Conservation (phyloP, 2,797 vertebrate species). For the Sebastes trivittatus region DNA sequence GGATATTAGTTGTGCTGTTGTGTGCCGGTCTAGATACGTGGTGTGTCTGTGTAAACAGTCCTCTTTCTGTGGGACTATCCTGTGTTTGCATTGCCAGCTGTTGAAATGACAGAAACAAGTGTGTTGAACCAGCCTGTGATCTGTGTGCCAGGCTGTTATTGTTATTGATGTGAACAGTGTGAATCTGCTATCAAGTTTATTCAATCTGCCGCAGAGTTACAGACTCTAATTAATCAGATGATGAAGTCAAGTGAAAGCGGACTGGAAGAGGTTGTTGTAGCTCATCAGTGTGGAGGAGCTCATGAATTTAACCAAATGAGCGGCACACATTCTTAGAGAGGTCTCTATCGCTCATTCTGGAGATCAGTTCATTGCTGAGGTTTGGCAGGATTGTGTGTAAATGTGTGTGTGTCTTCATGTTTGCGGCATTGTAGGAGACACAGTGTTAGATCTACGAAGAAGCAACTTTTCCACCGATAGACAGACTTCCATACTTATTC, state of each 20-base stretch:
- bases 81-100: constrained; percentile 62
- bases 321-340: not conserved
- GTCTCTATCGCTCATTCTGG: not conserved
- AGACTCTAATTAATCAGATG: constrained; percentile 20
- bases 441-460: not conserved
- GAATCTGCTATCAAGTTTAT: constrained; percentile 1
- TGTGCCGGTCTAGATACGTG: constrained; percentile 44
- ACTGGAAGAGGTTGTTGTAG: not conserved
- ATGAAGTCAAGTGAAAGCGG: constrained; percentile 24
- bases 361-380: constrained; percentile 4
- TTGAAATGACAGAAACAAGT: constrained; percentile 61
- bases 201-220: not conserved
- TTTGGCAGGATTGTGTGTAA: not conserved
- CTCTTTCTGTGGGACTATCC: constrained; percentile 38
- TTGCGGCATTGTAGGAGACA: not conserved
- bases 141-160: constrained; percentile 40
- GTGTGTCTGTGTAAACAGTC: constrained; percentile 52
- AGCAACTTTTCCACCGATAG: too few relatives aligned
- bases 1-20: constrained; percentile 54
- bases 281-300: not conserved
- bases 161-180: constrained; percentile 36
- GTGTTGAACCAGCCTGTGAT: constrained; percentile 42
- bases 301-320: constrained; percentile 5
- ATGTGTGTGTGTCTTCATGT: constrained; percentile 1
- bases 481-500: not conserved